Conservation (phyloP, 64 coral and sea anemone species). For the Actinia equina region DNA sequence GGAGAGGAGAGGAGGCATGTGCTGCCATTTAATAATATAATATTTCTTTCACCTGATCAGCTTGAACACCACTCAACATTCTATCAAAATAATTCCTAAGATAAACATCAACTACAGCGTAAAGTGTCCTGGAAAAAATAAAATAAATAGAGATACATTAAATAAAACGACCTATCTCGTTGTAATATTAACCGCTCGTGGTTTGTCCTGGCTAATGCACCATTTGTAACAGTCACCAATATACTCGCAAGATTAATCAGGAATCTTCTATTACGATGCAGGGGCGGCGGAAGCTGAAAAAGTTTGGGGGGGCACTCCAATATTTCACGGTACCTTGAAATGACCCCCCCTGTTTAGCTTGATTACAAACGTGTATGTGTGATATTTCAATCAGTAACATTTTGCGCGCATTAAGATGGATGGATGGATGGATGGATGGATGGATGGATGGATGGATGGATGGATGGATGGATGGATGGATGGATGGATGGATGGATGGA, state of each 20-base stretch:
- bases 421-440: too few species aligned
- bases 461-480: too few species aligned
- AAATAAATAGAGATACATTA: neutral
- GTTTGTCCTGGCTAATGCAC: neutral
- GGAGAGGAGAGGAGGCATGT: neutral
- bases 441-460: too few species aligned
- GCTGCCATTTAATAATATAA: too few species aligned
- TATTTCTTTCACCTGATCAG: slow-evolving; percentile 62
- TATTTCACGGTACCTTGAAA: too few species aligned
- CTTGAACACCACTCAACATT: slow-evolving; percentile 65
- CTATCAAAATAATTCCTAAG: slow-evolving; percentile 84
- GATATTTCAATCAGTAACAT: too few species aligned
- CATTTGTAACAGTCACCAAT: neutral
- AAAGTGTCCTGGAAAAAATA: slow-evolving; percentile 46
- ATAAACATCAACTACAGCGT: slow-evolving; percentile 69
- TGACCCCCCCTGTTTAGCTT: too few species aligned
- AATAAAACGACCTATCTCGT: neutral
- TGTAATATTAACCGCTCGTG: neutral
- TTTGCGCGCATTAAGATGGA: too few species aligned
- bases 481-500: too few species aligned
- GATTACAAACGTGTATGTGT: too few species aligned
- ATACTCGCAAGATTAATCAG: neutral
- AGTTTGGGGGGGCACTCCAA: too few species aligned
- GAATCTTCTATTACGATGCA: neutral
- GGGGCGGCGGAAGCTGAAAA: too few species aligned